Evolutionary conservation across 2,888 invertebrate species (phyloP).

Genomic region (Apotomis betuletana): DNA sequence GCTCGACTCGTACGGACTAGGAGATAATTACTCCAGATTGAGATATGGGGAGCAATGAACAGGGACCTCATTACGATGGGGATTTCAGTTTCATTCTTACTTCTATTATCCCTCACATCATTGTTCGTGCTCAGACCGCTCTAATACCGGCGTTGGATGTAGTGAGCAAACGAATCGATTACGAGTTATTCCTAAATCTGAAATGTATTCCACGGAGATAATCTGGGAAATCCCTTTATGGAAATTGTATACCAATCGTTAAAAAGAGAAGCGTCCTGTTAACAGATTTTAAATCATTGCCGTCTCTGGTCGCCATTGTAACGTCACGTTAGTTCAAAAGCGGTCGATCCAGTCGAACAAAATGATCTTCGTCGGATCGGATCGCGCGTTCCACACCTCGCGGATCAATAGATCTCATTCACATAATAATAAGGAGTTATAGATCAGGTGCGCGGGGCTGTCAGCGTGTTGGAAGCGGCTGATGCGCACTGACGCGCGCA

Average conservation of each 20-base stretch:
- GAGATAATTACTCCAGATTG: conserved; percentile 69
- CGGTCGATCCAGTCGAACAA: conserved; percentile 80
- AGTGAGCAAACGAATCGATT: conserved; percentile 41
- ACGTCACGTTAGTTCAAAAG: conserved; percentile 83
- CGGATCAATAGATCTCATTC: conserved; percentile 82
- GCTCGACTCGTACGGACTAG: conserved; percentile 54
- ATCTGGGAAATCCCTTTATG: conserved; percentile 80
- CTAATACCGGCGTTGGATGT: background rate
- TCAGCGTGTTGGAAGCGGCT: conserved; percentile 49
- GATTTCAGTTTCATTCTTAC: conserved; percentile 64
- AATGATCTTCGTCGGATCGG: conserved; percentile 78
- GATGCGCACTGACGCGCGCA: conserved; percentile 54
- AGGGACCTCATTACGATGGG: conserved; percentile 63
- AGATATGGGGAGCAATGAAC: conserved; percentile 66
- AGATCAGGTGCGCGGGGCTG: conserved; percentile 71
- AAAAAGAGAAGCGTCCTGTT: conserved; percentile 83
- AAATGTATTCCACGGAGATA: conserved; percentile 71
- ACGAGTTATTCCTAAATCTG: conserved; percentile 69
- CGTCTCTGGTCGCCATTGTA: conserved; percentile 80
- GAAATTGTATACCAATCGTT: conserved; percentile 83
- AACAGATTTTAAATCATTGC: conserved; percentile 84
- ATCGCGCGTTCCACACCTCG: conserved; percentile 80
- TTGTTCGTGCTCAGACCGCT: conserved; percentile 55
- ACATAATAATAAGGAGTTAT: conserved; percentile 83
- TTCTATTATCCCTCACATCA: conserved; percentile 61